These are phyloP conservation scores for Drosophila ambigua DNA, from an alignment of 1,140 invertebrate genomes.

Conservation along the genomic window DNA sequence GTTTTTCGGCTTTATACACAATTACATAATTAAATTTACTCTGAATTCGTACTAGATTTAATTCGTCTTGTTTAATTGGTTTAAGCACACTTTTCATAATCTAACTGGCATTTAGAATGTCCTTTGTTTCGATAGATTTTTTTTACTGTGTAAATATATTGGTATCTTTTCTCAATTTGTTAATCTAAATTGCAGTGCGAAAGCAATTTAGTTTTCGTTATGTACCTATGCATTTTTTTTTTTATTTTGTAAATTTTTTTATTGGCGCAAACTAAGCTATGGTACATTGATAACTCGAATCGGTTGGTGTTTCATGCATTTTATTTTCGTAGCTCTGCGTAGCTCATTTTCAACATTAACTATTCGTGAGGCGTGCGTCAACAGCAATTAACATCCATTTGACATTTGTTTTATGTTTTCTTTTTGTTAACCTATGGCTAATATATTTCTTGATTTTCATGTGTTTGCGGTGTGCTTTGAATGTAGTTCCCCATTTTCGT, in stretches of 20 bases:
- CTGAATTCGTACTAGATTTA: constrained; percentile 48
- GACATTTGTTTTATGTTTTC: constrained; percentile 4
- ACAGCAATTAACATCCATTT: constrained; percentile 71
- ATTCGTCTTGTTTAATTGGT: constrained; percentile 48
- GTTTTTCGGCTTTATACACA: constrained; percentile 76
- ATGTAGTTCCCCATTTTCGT: constrained; percentile 41
- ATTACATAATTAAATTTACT: constrained; percentile 52
- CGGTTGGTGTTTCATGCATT: constrained; percentile 29
- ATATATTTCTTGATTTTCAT: constrained; percentile 45
- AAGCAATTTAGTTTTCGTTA: constrained; percentile 57
- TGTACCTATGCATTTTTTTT: constrained; percentile 28
- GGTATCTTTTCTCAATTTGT: constrained; percentile 56
- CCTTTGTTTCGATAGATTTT: constrained; percentile 44
- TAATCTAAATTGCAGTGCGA: constrained; percentile 57
- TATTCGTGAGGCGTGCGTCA: constrained; percentile 68
- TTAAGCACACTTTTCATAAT: constrained; percentile 79
- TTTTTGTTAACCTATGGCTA: constrained; percentile 55
- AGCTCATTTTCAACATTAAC: constrained; percentile 31
- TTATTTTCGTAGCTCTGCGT: constrained; percentile 44
- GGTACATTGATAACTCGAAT: constrained; percentile 49
- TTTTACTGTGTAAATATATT: constrained; percentile 40
- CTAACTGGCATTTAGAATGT: constrained; percentile 74
- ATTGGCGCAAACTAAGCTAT: constrained; percentile 63
- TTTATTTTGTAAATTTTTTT: constrained; percentile 64
- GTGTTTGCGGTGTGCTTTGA: constrained; percentile 40